These are phyloP conservation scores for Sphyrna mokarran DNA, from an alignment of 2,113 vertebrate species.

Conservation along the genomic window DNA sequence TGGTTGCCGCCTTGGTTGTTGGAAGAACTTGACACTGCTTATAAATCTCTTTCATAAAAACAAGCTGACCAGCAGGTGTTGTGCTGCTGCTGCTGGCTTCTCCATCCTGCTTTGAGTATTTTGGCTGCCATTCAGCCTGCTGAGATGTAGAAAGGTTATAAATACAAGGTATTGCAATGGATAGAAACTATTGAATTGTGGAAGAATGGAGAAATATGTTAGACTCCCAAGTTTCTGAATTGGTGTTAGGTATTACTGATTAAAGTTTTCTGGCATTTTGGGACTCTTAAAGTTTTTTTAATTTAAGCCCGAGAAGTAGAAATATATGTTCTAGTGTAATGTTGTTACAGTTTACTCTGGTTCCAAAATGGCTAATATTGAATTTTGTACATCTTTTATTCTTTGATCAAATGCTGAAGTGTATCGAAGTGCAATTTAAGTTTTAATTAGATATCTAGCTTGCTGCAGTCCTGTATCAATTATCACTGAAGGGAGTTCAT, in stretches of 20 bases:
- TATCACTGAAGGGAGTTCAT: too few species aligned
- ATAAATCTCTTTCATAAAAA: neutral
- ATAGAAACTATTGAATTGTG: neutral
- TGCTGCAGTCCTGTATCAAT: too few species aligned
- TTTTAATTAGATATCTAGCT: neutral
- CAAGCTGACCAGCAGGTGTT: neutral
- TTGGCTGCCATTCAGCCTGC: too few species aligned
- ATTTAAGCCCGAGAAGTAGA: neutral
- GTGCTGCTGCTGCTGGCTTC: neutral
- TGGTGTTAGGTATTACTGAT: neutral
- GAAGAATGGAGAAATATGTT: neutral
- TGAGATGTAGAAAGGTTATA: neutral
- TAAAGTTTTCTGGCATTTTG: neutral
- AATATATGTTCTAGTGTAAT: neutral
- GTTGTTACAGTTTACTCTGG: neutral
- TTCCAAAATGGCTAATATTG: neutral
- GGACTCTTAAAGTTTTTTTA: neutral
- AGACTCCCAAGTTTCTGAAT: neutral
- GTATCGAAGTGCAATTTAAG: neutral
- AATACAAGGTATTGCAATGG: neutral
- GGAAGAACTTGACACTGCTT: neutral
- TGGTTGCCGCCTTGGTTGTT: neutral
- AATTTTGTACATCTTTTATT: neutral
- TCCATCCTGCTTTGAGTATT: neutral
- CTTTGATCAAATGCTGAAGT: neutral